Evolutionary conservation across 2,888 invertebrate genomes (phyloP).

Genomic region (Andrena dorsata): DNA sequence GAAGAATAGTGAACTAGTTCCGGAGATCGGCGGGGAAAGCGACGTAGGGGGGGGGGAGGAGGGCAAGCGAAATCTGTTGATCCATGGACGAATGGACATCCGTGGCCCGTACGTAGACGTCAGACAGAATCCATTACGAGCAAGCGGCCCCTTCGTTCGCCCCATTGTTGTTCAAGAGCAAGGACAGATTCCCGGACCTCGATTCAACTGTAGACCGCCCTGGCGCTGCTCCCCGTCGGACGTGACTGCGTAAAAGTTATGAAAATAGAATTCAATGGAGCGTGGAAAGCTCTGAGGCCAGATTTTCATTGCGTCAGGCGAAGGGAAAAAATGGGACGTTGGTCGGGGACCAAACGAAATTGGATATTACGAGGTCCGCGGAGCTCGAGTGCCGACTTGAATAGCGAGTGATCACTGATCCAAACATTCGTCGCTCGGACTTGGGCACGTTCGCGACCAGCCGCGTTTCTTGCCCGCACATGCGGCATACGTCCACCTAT

Average conservation of each 20-base stretch:
- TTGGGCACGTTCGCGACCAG: not conserved
- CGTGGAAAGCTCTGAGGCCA: not conserved
- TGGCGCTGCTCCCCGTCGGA: not conserved
- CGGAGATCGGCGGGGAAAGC: not conserved
- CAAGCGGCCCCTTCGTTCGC: constrained; percentile 3
- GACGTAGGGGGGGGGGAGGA: not conserved
- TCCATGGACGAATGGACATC: constrained; percentile 35
- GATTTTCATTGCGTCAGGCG: constrained; percentile 11
- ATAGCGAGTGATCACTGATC: constrained; percentile 43
- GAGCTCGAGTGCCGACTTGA: constrained; percentile 16
- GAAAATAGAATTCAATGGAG: constrained; percentile 30
- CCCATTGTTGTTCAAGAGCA: constrained; percentile 33
- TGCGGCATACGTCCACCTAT: constrained; percentile 20
- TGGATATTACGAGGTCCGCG: constrained; percentile 24
- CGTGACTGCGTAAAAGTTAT: constrained; percentile 37
- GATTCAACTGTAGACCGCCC: not conserved
- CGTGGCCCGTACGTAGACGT: constrained; percentile 29
- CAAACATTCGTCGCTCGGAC: constrained; percentile 11
- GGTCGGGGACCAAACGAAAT: constrained; percentile 2
- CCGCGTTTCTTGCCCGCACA: constrained; percentile 29
- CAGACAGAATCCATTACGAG: constrained; percentile 28
- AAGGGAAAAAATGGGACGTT: not conserved
- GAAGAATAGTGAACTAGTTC: constrained; percentile 42
- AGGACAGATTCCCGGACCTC: not conserved
- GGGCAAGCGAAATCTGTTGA: constrained; percentile 22